Evolutionary conservation across 2,797 vertebrate species (phyloP).

Genomic region (Pteronotus mesoamericanus): DNA sequence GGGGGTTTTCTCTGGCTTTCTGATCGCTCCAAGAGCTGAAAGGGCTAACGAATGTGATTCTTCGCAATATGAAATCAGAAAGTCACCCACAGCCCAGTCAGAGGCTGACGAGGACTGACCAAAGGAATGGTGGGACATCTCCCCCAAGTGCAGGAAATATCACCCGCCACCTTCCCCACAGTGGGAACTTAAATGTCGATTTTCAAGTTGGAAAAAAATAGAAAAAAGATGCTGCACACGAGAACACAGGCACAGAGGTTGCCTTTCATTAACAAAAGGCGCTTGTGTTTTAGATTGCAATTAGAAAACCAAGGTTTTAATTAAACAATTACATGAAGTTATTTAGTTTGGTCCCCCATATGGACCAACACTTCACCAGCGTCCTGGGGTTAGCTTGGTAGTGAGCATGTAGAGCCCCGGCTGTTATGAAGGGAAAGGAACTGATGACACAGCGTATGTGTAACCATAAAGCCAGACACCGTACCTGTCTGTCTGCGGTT

Average conservation of each 20-base stretch:
- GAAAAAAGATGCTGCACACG: accelerated
- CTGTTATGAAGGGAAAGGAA: not conserved
- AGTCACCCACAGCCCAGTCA: accelerated
- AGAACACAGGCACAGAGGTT: not conserved
- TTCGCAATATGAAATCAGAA: accelerated
- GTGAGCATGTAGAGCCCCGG: not conserved
- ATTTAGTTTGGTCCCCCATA: accelerated
- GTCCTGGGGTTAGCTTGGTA: not conserved
- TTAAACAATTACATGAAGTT: constrained; percentile 19
- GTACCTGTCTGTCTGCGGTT: not conserved
- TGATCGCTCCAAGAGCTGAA: accelerated
- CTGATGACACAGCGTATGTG: accelerated
- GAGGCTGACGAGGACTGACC: accelerated
- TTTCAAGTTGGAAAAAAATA: accelerated
- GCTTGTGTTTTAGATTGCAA: not conserved
- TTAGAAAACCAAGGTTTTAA: constrained; percentile 46
- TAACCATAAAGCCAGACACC: accelerated
- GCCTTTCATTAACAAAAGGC: not conserved
- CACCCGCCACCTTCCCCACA: not conserved
- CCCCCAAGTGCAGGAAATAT: not conserved
- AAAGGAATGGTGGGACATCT: not conserved
- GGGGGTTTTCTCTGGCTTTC: not conserved
- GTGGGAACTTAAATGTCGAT: accelerated
- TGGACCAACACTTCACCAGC: accelerated
- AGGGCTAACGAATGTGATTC: not conserved